Base-by-base conservation (phyloP, 1,140 invertebrate genomes). In the Mycetomoellerius zeteki region DNA sequence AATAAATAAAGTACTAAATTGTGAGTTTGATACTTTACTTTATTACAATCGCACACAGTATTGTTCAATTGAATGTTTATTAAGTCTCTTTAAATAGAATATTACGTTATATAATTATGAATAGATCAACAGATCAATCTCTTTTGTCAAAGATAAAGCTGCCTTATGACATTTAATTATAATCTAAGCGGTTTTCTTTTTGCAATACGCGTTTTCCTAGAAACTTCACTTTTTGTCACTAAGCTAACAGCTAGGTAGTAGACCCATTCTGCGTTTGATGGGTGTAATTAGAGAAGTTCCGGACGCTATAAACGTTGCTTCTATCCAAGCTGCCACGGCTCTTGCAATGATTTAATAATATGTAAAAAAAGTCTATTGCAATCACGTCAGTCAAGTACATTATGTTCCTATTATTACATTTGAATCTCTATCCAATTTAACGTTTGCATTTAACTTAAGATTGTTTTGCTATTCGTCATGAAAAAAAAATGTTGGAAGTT, bases 271-370 rank as follows among this genome's bases (percentile, higher is more conserved):
- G 85, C 78, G 60, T 84, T 87, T 89, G 85, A 90, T 87, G 78
- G 88, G 60, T 87, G 78, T 87, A 89, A 85, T 90, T 90, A 89
- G 65, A 30, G 88, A 84, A 89, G 65, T 84, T 84, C 50, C 27
- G 19, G 3, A 7, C 19, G 33, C 60, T 54, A 24, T 71, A 52
- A 84, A 87, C 72, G 75, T 84, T 78, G 65, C 56, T 69, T 82
- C 43, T 78, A 71, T 80, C 62, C 60, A 50, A 27, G 33, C 60
- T 14, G 27, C 19, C 76, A 4, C 58, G 27, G 21, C 24, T 58
- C 33, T 65, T 30, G 73, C 43, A 43, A 86, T 86, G 82, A 62
- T 73, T 86, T 88, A 77, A 43, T 50, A 67, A 50, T 37, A 7
- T 62, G 33, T 76, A 85, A 65, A 86, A 50, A 88, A 86, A 75